Base-by-base conservation (phyloP, 2,113 vertebrate genomes). In the Clarias macrocephalus region DNA sequence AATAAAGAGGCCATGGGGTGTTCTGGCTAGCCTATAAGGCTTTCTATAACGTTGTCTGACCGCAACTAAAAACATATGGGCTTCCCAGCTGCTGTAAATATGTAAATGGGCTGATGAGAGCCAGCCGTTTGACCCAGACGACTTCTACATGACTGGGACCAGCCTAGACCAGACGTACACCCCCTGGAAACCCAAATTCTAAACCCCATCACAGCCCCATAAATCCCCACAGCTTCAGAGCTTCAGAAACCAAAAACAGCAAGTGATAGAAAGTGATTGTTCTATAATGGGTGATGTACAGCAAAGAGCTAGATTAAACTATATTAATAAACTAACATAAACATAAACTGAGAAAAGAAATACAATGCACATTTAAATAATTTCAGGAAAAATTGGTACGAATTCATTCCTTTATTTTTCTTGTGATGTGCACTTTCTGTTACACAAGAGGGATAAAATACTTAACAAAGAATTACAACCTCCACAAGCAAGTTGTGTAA, bases 61-160 rank as follows among this genome's bases (percentile, higher is more conserved):
- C 88, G 90, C 89, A 91, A 90, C 89, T 66, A 88, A 94, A 94
- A 93, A 54, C 94, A 94, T 94, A 93, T 94, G 94, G 92, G 89
- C 88, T 89, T 65, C 91, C 89, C 93, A 94, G 93, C 94, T 95
- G 92, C 93, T 95, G 91, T 90, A 89, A 95, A 94, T 93, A 96
- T 94, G 92, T 91, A 95, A 94, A 96, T 91, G 19, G 70, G 6
- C 82, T 86, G 91, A 60, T 84, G 88, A 92, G 90, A 92, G 88
- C 89, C 88, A 91, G 57, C 82, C 23, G 59, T 66, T 80, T 90
- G 90, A 89, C 90, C 89, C 87, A 92, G 88, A 91, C 89, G 12
- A 84, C 85, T 90, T 87, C 80, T 68, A 87, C 84, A 87, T 72
- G 57, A 84, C 28, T 33, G 56, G 77, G 56, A 80, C 77, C 56